Base-by-base conservation (phyloP, 2,888 invertebrate genomes). In the Eugnorisma glareosa region DNA sequence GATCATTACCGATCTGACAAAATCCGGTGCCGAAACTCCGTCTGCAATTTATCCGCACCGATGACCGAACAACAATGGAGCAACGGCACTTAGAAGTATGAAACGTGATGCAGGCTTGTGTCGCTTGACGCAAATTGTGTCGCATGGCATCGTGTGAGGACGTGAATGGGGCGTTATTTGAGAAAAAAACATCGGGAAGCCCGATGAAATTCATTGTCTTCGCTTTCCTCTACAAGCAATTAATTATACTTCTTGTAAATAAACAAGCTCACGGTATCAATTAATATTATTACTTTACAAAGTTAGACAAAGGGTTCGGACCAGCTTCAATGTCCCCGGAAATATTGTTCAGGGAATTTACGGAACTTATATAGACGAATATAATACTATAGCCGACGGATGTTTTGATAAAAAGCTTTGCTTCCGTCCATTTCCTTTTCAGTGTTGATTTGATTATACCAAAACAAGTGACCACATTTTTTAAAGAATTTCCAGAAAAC, bases 261-360 rank as follows among this genome's bases (percentile, higher is more conserved):
- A 66, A 75, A 79, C 59, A 78, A 70, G 54, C 59, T 61, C 66
- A 66, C 63, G 24, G 70, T 82, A 74, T 74, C 61, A 70, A 82
- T 79, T 82, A 75, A 83, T 75, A 66, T 73, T 69, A 69, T 81
- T 78, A 69, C 79, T 78, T 83, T 63, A 64, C 24, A 43, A 78
- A 74, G 69, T 83, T 71, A 35, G 43, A 67, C 66, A 81, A 79
- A 79, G 45, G 37, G 51, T 31, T 67, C 43, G 43, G 59, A 81
- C 43, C 40, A 61, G 35, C 28, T 77, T 75, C 54, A 35, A 40
- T 45, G 68, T 67, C 61, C 24, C 24, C 37, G 78, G 83, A 73
- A 82, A 78, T 51, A 51, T 81, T 76, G 15, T 77, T 77, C 11
- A 24, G 2, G 48, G 28, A 77, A 71, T 67, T 61, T 37, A 37